Conservation (phyloP, 1,140 invertebrate species). For the Tetragnatha versicolor region DNA sequence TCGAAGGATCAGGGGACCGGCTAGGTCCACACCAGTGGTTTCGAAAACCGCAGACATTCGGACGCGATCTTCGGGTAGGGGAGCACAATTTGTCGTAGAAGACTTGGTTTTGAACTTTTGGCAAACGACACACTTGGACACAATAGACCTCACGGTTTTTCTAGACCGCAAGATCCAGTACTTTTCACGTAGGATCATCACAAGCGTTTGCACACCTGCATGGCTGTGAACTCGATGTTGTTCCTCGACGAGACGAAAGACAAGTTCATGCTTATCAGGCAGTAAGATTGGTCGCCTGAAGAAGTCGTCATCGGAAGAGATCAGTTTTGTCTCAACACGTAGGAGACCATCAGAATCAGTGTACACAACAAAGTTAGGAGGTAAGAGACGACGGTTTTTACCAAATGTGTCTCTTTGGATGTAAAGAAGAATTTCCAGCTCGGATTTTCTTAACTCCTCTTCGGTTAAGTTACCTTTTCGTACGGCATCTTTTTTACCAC, state of each 20-base stretch:
- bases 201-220: neutral
- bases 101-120: neutral
- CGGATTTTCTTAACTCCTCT: neutral
- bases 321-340: neutral
- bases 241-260: too few relatives aligned
- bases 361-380: neutral
- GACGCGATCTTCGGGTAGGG: neutral
- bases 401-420: neutral
- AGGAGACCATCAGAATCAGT: neutral
- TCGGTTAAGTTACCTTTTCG: neutral
- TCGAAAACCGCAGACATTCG: neutral
- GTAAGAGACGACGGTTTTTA: neutral
- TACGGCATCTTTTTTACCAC: neutral
- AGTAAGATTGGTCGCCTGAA: neutral
- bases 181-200: neutral
- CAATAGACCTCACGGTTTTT: neutral
- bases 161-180: neutral
- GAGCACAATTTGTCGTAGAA: neutral
- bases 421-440: neutral
- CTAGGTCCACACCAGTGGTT: neutral
- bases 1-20: neutral
- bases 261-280: neutral
- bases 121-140: constrained; percentile 5
- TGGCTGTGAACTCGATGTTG: neutral
- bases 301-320: neutral